Base-by-base conservation (phyloP, 2,888 invertebrate species). In the Minunthozetes semirufus region DNA sequence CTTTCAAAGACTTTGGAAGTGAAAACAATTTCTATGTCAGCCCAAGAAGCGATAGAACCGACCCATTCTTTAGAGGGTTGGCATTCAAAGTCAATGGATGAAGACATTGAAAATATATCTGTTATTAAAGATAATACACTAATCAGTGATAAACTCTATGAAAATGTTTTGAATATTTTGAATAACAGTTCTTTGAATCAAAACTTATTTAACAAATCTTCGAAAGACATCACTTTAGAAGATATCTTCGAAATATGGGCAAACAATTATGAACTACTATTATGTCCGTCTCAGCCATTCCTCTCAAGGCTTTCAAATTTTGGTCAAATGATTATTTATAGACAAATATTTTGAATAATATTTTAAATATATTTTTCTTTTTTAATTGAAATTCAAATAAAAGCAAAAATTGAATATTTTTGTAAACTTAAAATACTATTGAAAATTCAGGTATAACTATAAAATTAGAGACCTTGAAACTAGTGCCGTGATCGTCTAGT, bases 271-370 rank as follows among this genome's bases (percentile, higher is more conserved):
- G 87, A 89, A 76, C 81, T 90, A 17, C 84, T 94, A 75, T 87
- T 89, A 68, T 94, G 94, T 80, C 88, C 89, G 72, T 90, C 91
- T 1, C 92, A 91, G 75, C 89, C 91, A 19, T 93, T 91, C 82
- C 83, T 90, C 76, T 89, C 90, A 82, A 86, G 90, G 80, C 86
- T 92, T 82, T 89, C 90, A 19, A 85, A 92, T 78, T 87, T 89
- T 77, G 92, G 93, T 0, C 92, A 93, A 85, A 89, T 92, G 84
- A 88, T 87, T 74, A 27, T 63, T 63, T 63, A 63, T 63, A 63
- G n/a, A n/a, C n/a, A n/a, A n/a, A n/a, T n/a, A n/a, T n/a, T n/a
- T n/a, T n/a, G n/a, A n/a, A n/a, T n/a, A n/a, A n/a, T n/a, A n/a
- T n/a, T n/a, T n/a, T n/a, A n/a, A n/a, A n/a, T n/a, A n/a, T n/a